Percentiles rank a stretch among this genome's conserved stretches.
phyloP scores from a whole-genome alignment of 2,888 invertebrate genomes.

The Mystacides longicornis region DNA sequence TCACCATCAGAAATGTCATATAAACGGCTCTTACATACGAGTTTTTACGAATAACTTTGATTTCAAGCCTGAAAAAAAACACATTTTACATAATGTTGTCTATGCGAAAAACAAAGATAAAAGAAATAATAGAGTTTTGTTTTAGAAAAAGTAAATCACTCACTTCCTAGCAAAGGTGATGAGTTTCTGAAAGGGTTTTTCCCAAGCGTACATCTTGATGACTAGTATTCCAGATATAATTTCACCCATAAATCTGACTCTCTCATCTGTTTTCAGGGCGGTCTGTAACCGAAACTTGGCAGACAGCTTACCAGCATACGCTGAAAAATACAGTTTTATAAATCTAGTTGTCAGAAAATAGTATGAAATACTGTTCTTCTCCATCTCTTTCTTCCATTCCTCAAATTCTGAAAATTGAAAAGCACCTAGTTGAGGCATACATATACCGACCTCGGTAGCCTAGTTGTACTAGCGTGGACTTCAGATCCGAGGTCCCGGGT shows the following conservation, averaged over 20 bases:
- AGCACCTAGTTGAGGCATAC: too few species aligned
- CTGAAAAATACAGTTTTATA: too few species aligned
- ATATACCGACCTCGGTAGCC: too few species aligned
- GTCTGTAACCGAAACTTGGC: constrained; percentile 45
- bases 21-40: constrained; percentile 59
- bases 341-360: too few species aligned
- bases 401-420: too few species aligned
- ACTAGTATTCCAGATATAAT: constrained; percentile 71
- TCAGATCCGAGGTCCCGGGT: too few species aligned
- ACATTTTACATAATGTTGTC: not conserved
- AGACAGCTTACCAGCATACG: constrained; percentile 31
- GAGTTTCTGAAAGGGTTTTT: constrained; percentile 64
- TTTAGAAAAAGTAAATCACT: not conserved
- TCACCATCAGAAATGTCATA: constrained; percentile 72
- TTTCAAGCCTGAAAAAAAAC: constrained; percentile 29
- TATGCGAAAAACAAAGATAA: not conserved
- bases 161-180: constrained; percentile 63
- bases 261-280: constrained; percentile 62
- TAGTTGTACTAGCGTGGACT: too few species aligned
- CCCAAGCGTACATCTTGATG: constrained; percentile 86
- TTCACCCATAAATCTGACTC: constrained; percentile 74
- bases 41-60: constrained; percentile 51
- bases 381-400: too few species aligned
- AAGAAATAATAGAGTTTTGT: not conserved
- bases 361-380: too few species aligned